Percentiles rank a stretch among this genome's conserved stretches.
phyloP scores from a whole-genome alignment of 2,113 vertebrate species.

The Antigone vipio region DNA sequence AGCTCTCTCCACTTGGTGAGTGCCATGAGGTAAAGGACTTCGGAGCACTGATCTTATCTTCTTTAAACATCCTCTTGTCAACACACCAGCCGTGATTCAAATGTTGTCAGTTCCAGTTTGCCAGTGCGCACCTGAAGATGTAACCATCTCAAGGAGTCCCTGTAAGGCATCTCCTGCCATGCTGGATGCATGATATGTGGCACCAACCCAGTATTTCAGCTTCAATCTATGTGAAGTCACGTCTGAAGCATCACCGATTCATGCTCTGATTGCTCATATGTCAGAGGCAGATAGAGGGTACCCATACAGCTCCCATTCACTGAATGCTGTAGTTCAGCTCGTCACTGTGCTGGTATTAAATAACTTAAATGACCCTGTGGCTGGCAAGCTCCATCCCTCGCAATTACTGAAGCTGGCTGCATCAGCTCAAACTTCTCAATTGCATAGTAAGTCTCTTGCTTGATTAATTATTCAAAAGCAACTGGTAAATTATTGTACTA shows the following conservation, averaged over 20 bases:
- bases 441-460: not conserved
- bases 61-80: not conserved
- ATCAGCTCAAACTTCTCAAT: not conserved
- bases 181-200: not conserved
- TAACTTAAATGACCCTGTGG: not conserved
- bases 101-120: not conserved
- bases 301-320: not conserved
- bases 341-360: not conserved
- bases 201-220: not conserved
- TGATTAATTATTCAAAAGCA: constrained; percentile 54
- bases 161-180: not conserved
- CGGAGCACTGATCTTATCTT: not conserved
- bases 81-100: not conserved
- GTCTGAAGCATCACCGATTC: not conserved
- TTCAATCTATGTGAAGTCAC: not conserved
- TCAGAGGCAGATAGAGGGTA: not conserved
- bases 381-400: not conserved
- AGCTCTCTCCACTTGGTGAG: not conserved
- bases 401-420: constrained; percentile 33
- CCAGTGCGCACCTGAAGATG: not conserved
- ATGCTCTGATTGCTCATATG: not conserved
- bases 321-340: not conserved
- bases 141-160: not conserved
- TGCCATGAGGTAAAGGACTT: not conserved
- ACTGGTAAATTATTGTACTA: constrained; percentile 13